Percentiles rank a stretch among this genome's conserved stretches.
These are phyloP conservation scores for Apamea sordens DNA, from an alignment of 2,888 invertebrate genomes.

Conservation along the genomic window DNA sequence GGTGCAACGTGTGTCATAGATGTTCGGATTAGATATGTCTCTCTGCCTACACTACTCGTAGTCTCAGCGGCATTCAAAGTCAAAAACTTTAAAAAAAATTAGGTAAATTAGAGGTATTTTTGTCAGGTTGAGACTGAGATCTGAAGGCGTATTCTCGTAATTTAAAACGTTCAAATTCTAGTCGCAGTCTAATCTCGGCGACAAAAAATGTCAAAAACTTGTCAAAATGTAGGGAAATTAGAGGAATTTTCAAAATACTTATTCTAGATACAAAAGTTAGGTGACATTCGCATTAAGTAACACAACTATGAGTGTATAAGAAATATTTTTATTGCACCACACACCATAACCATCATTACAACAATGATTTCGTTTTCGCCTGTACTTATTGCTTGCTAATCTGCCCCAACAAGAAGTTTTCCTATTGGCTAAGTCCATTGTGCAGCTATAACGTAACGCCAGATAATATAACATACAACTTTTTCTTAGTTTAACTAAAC, in stretches of 20 bases:
- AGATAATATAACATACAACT: slow-evolving; percentile 46
- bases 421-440: slow-evolving; percentile 29
- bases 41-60: too few relatives aligned
- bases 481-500: slow-evolving; percentile 57
- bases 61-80: neutral
- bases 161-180: too few relatives aligned
- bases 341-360: slow-evolving; percentile 12
- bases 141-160: too few relatives aligned
- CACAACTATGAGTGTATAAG: neutral
- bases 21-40: neutral
- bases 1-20: too few relatives aligned
- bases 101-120: neutral
- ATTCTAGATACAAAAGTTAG: too few relatives aligned
- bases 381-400: slow-evolving; percentile 19
- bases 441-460: slow-evolving; percentile 39
- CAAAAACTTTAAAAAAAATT: neutral
- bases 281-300: too few relatives aligned
- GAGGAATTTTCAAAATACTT: too few relatives aligned
- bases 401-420: slow-evolving; percentile 32
- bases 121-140: neutral
- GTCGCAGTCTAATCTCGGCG: too few relatives aligned
- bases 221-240: too few relatives aligned
- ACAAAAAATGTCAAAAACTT: too few relatives aligned
- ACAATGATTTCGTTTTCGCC: slow-evolving; percentile 29
- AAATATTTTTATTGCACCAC: slow-evolving; percentile 21